Conservation (phyloP, 2,888 invertebrate genomes). For the Amiota minor region DNA sequence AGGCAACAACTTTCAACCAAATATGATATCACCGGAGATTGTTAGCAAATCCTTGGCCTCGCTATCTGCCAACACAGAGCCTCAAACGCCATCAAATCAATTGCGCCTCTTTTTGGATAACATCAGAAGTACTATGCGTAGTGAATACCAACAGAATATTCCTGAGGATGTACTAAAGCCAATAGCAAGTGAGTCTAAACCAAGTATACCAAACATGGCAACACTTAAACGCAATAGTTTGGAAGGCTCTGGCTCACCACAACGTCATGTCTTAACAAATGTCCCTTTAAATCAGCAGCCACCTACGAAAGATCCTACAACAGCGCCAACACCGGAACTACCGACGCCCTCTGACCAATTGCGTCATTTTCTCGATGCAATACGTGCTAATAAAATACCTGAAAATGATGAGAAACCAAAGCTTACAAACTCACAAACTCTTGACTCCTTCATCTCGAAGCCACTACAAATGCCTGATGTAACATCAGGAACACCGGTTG, state of each 20-base stretch:
- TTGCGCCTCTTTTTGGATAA: constrained; percentile 71
- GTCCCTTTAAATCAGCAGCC: constrained; percentile 8
- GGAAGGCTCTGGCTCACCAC: constrained; percentile 31
- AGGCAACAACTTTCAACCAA: constrained; percentile 62
- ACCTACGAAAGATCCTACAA: background rate
- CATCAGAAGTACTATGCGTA: constrained; percentile 72
- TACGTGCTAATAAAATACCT: constrained; percentile 72
- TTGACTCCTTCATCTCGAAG: constrained; percentile 69
- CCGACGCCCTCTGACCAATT: constrained; percentile 73
- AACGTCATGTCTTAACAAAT: constrained; percentile 22
- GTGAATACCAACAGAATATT: constrained; percentile 69
- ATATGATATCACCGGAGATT: constrained; percentile 70
- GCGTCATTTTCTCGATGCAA: constrained; percentile 72
- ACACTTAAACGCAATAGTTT: constrained; percentile 46
- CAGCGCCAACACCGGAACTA: constrained; percentile 45
- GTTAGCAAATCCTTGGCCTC: constrained; percentile 70
- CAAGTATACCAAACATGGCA: constrained; percentile 25
- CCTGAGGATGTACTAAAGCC: constrained; percentile 69
- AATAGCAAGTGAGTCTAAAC: constrained; percentile 38
- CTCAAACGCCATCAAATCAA: constrained; percentile 72
- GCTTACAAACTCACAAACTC: constrained; percentile 64
- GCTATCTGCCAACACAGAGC: constrained; percentile 60
- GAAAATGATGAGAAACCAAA: constrained; percentile 68
- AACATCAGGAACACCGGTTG: constrained; percentile 63
- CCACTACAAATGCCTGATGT: constrained; percentile 70